Evolutionary conservation across 2,888 invertebrate genomes (phyloP).

Genomic region (Silvanus unidentatus): DNA sequence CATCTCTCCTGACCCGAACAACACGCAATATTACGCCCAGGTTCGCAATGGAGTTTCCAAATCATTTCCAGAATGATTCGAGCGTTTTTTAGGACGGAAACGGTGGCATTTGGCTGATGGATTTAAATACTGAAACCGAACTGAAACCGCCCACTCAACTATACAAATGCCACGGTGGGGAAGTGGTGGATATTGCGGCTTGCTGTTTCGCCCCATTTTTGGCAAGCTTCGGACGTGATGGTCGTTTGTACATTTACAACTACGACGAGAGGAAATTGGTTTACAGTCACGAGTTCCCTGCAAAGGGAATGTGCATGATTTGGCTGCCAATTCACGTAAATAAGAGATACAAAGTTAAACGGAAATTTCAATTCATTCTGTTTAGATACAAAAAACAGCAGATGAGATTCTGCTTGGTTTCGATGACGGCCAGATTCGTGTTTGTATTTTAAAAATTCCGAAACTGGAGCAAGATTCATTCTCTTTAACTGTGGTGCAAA

Average conservation of each 20-base stretch:
- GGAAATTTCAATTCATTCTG: not conserved
- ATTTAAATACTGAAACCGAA: constrained; percentile 53
- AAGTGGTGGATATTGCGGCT: constrained; percentile 60
- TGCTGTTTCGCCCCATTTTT: constrained; percentile 66
- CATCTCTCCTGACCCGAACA: constrained; percentile 37
- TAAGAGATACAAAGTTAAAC: constrained; percentile 1
- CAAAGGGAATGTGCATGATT: constrained; percentile 53
- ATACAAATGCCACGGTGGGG: constrained; percentile 71
- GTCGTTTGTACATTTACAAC: constrained; percentile 68
- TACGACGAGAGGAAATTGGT: constrained; percentile 56
- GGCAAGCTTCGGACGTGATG: constrained; percentile 67
- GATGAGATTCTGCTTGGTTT: constrained; percentile 64
- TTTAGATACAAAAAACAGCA: constrained; percentile 58
- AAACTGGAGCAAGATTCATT: constrained; percentile 8
- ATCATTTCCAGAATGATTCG: constrained; percentile 1
- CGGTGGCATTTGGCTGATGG: constrained; percentile 74
- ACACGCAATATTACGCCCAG: constrained; percentile 67
- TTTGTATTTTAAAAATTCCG: constrained; percentile 14
- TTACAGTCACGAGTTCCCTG: constrained; percentile 56
- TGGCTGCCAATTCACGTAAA: constrained; percentile 68
- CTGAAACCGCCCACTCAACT: constrained; percentile 46
- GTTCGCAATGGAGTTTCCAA: constrained; percentile 44
- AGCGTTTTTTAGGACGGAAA: constrained; percentile 63
- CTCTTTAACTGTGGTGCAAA: constrained; percentile 42
- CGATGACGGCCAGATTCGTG: constrained; percentile 63